Evolutionary conservation across 2,113 vertebrate species (phyloP).

Genomic region (Myocastor coypus): DNA sequence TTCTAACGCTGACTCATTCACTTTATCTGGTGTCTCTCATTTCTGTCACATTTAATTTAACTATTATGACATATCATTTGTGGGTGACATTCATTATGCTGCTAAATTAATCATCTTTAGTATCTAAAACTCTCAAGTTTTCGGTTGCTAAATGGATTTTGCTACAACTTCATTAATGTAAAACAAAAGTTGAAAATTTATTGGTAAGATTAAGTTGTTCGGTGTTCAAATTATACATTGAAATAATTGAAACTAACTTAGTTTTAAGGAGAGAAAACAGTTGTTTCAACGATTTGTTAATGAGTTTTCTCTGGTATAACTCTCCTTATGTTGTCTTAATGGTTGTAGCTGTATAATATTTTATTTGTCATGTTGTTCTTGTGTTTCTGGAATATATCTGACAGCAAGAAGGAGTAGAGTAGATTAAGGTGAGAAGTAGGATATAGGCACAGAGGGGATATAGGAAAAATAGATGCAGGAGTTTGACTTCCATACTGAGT

Average conservation of each 20-base stretch:
- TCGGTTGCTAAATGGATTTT: conserved; percentile 36
- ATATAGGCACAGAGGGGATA: background rate
- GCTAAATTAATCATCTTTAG: conserved; percentile 35
- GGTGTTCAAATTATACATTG: background rate
- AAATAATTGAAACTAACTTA: background rate
- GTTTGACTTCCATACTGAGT: background rate
- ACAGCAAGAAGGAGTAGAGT: background rate
- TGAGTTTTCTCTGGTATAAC: background rate
- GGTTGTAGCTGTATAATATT: background rate
- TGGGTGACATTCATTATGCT: conserved; percentile 32
- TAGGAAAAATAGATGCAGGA: background rate
- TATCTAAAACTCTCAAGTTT: background rate
- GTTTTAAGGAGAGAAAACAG: background rate
- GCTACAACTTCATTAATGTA: background rate
- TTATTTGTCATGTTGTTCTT: background rate
- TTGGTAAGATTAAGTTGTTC: conserved; percentile 29
- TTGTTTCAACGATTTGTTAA: background rate
- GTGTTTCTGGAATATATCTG: background rate
- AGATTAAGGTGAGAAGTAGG: background rate
- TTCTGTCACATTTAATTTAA: conserved; percentile 49
- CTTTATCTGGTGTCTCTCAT: background rate
- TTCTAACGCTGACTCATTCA: conserved; percentile 54
- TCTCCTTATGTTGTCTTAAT: background rate
- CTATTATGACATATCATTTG: conserved; percentile 18
- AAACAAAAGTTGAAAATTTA: background rate